A percentile compares a stretch with the other conserved stretches of the same genome.
These are phyloP conservation scores for Drosophila kepulauana DNA, from an alignment of 1,140 invertebrate species.

Conservation along the genomic window DNA sequence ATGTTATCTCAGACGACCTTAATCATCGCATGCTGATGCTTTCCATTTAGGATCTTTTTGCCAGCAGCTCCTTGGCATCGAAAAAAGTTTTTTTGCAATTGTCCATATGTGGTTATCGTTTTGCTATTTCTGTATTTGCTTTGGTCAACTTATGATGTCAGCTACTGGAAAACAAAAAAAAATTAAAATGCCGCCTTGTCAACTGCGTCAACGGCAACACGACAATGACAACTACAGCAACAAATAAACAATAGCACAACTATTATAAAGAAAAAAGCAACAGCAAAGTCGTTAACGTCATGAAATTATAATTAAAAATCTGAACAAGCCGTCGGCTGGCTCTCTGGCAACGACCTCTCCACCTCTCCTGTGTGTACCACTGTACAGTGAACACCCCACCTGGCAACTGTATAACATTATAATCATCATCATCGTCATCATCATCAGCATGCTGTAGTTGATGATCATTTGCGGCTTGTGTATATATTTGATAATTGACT, in stretches of 20 bases:
- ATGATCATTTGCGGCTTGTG: conserved; percentile 20
- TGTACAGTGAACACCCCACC: conserved; percentile 2
- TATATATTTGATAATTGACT: conserved; percentile 69
- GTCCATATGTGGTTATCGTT: conserved; percentile 26
- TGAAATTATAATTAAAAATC: conserved; percentile 58
- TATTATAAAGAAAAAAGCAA: conserved; percentile 18
- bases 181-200: conserved; percentile 26
- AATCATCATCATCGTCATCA: conserved; percentile 11
- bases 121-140: background rate
- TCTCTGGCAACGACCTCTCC: conserved; percentile 37
- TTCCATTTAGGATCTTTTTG: conserved; percentile 7
- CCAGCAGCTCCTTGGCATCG: conserved; percentile 28
- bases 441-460: conserved; percentile 6
- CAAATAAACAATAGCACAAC: conserved; percentile 13
- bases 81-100: conserved; percentile 12
- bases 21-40: background rate
- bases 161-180: conserved; percentile 32
- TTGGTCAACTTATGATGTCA: conserved; percentile 46
- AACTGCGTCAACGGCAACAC: conserved; percentile 36
- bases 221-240: conserved; percentile 13
- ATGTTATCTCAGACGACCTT: background rate
- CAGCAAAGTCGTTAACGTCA: conserved; percentile 56
- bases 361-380: background rate
- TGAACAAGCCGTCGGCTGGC: conserved; percentile 37
- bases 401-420: conserved; percentile 1